Evolutionary conservation across 2,113 vertebrate genomes (phyloP).

Genomic region (Ranitomeya variabilis): DNA sequence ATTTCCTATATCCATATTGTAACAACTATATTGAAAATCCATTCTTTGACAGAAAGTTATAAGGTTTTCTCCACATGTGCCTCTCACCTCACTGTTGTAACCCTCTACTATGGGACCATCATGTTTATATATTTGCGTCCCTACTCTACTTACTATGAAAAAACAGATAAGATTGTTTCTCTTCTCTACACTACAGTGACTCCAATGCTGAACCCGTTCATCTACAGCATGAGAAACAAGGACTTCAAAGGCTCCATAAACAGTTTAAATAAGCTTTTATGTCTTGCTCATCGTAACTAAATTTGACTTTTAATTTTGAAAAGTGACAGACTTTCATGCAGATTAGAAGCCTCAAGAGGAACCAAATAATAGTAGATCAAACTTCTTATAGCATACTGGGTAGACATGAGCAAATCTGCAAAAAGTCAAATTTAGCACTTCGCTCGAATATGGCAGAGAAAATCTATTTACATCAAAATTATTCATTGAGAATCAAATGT

Average conservation of each 20-base stretch:
- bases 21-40: constrained; percentile 53
- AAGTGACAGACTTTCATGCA: too few species aligned
- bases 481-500: too few species aligned
- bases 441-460: too few species aligned
- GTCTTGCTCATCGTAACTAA: too few species aligned
- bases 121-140: constrained; percentile 61
- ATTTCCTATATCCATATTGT: constrained; percentile 59
- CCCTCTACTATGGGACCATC: constrained; percentile 56
- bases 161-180: constrained; percentile 45
- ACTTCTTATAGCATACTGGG: too few species aligned
- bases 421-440: too few species aligned
- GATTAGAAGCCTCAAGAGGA: too few species aligned
- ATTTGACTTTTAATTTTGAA: too few species aligned
- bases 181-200: constrained; percentile 59
- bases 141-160: constrained; percentile 42
- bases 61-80: constrained; percentile 58
- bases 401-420: too few species aligned
- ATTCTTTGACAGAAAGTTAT: neutral
- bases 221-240: neutral
- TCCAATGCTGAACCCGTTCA: constrained; percentile 44
- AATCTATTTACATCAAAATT: too few species aligned
- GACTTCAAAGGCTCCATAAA: neutral
- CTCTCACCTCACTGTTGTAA: constrained; percentile 54
- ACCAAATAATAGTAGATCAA: too few species aligned
- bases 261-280: neutral